Conservation (phyloP, 1,140 invertebrate genomes). For the Polypedilum pembai region DNA sequence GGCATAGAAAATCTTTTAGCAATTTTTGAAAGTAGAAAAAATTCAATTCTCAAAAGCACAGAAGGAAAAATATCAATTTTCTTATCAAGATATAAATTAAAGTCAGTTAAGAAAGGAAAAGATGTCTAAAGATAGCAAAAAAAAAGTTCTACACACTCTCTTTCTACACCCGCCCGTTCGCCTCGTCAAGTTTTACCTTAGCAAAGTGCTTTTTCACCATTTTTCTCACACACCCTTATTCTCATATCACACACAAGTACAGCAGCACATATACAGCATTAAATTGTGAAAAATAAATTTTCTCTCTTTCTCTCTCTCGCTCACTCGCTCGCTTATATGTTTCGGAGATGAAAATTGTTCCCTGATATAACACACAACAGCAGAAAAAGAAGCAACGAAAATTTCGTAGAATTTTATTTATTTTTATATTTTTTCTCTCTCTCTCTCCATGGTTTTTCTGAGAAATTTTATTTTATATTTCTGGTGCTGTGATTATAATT, state of each 20-base stretch:
- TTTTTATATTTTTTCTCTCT: background rate
- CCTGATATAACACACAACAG: conserved; percentile 3
- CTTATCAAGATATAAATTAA: conserved; percentile 19
- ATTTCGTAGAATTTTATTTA: background rate
- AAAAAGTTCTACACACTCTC: background rate
- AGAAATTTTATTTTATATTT: background rate
- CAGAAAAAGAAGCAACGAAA: no score
- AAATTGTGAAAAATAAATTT: conserved; percentile 14
- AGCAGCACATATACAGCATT: background rate
- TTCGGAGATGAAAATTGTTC: conserved; percentile 22
- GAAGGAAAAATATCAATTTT: conserved; percentile 7
- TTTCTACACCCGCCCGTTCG: background rate
- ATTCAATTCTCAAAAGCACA: no score
- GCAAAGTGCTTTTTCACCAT: background rate
- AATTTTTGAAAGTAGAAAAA: no score
- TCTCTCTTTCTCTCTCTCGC: background rate
- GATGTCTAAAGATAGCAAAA: background rate
- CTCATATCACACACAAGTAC: background rate
- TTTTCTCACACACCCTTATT: conserved; percentile 12
- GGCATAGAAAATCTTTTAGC: no score
- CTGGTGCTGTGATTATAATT: background rate
- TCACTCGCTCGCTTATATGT: background rate
- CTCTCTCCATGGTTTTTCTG: background rate
- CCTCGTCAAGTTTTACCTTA: background rate
- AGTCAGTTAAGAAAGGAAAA: conserved; percentile 14